Base-by-base conservation (phyloP, 1,140 invertebrate species). In the Aphidius gifuensis region DNA sequence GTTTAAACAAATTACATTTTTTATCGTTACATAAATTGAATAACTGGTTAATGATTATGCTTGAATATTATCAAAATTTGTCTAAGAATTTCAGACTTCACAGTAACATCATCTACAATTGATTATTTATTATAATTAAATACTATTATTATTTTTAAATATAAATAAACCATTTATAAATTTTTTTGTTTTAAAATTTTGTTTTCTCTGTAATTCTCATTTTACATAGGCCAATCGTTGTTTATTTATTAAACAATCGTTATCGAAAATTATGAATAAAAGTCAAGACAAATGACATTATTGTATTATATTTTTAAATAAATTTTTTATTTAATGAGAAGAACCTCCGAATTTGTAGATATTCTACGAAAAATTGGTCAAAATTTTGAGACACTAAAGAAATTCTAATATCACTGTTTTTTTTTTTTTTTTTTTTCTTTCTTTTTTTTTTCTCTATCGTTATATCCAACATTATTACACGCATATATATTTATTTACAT, bases 401-500 rank as follows among this genome's bases (percentile, higher is more conserved):
- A 60, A 60, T 38, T 60, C 50, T 57, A 57, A 60, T 60, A 60
- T 60, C 58, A 60, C 58, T 43, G 48, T 60, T 50, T 60, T 50
- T 49, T 60, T 53, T 54, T 16, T 43, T 42, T 23, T 57, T 32
- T 48, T 6, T 9, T 40, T 39, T 8, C 1, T 44, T 32, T 44
- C 1, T 44, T 9, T 44, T 44, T 44, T 6, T 50, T 50, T 9
- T 51, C 21, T 51, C 21, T 51, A 51, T 51, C 49, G 23, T 57
- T 21, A 16, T 23, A 57, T 8, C 9, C 43, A 16, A 57, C 43
- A 45, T 49, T 60, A 40, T 44, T 48, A 40, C 16, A 23, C 23
- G 16, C 60, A 47, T 48, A 43, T 45, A 64, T 53, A 39, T 58
- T 43, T 60, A 58, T 64, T 58, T 59, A 60, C 46, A 59, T 58